A percentile compares a stretch with the other conserved stretches of the same genome.
These are phyloP conservation scores for Manacus vitellinus DNA, from an alignment of 2,113 vertebrate species.

Conservation along the genomic window DNA sequence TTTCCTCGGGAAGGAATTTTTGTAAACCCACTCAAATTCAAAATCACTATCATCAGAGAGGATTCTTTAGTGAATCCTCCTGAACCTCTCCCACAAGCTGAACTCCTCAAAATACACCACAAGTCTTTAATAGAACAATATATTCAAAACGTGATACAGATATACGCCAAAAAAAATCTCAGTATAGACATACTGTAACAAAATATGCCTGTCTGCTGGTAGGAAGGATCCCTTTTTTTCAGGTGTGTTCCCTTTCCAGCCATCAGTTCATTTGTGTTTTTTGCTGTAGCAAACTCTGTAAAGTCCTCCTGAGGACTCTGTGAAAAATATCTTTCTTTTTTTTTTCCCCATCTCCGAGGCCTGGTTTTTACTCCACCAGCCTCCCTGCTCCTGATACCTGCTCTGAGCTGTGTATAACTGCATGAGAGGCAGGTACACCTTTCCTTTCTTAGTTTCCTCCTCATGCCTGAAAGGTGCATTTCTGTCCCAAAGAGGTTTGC, in stretches of 20 bases:
- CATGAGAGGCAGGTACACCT: background rate
- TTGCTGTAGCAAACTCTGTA: background rate
- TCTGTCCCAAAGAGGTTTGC: background rate
- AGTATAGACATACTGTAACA: background rate
- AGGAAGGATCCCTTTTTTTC: background rate
- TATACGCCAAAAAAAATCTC: background rate
- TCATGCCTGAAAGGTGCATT: background rate
- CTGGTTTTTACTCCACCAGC: background rate
- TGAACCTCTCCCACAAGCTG: accelerated
- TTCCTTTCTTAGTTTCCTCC: background rate
- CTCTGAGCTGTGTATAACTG: background rate
- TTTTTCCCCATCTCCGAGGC: background rate
- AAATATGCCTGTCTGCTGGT: background rate
- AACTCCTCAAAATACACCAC: background rate
- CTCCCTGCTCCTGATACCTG: background rate
- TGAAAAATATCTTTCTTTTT: background rate
- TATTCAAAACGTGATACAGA: background rate
- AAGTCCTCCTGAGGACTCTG: background rate
- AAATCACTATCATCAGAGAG: background rate
- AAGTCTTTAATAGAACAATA: background rate
- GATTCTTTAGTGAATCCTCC: background rate
- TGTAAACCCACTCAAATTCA: background rate
- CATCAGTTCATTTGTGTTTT: background rate
- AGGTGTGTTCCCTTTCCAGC: background rate
- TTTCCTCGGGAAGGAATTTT: background rate